phyloP scores from a whole-genome alignment of 2,888 invertebrate genomes.

The Lysandra coridon region DNA sequence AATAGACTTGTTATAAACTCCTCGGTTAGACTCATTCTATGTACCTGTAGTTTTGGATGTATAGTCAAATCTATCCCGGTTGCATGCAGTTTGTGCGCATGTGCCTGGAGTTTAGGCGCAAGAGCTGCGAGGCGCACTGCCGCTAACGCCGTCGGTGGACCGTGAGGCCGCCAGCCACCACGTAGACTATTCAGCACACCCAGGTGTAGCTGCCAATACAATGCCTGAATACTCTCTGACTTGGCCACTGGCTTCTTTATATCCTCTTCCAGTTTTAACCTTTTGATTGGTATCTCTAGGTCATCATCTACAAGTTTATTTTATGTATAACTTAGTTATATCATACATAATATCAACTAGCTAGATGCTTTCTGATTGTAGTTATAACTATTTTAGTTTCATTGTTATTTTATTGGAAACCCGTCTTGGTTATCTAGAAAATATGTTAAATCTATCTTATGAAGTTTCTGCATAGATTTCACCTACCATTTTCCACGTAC shows the following conservation, averaged over 20 bases:
- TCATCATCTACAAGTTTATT: not conserved
- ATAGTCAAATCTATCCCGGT: slow-evolving; percentile 60
- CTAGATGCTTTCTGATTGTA: not conserved
- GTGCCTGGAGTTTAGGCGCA: slow-evolving; percentile 67
- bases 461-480: too few relatives aligned
- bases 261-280: slow-evolving; percentile 67
- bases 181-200: slow-evolving; percentile 84
- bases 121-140: slow-evolving; percentile 82
- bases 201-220: slow-evolving; percentile 85
- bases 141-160: slow-evolving; percentile 82
- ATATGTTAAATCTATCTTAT: not conserved
- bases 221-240: slow-evolving; percentile 54
- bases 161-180: slow-evolving; percentile 69
- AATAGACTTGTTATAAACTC: not conserved
- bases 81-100: slow-evolving; percentile 59
- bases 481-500: slow-evolving; percentile 56
- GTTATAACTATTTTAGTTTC: not conserved
- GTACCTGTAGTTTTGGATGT: slow-evolving; percentile 68
- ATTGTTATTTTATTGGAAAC: not conserved
- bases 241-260: slow-evolving; percentile 54
- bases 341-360: not conserved
- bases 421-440: not conserved
- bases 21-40: not conserved
- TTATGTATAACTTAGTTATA: not conserved
- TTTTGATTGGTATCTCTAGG: slow-evolving; percentile 55